phyloP scores from a whole-genome alignment of 2,888 invertebrate species.

The Isotomurus palustris region DNA sequence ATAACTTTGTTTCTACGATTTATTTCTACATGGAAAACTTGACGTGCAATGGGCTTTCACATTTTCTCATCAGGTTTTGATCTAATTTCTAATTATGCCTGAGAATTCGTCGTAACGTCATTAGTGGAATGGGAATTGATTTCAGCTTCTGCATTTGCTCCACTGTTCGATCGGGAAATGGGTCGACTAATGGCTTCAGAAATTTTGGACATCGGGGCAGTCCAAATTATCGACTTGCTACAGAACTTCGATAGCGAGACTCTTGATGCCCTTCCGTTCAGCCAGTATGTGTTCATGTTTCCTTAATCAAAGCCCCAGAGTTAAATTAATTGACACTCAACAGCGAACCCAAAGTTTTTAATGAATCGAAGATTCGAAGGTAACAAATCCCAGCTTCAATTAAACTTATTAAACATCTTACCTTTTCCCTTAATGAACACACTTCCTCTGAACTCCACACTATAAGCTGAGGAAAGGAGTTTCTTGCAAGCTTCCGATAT shows the following conservation, averaged over 20 bases:
- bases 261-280: constrained; percentile 66
- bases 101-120: too few relatives aligned
- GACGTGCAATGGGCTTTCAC: too few relatives aligned
- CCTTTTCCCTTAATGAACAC: constrained; percentile 77
- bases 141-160: too few relatives aligned
- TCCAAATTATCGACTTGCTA: constrained; percentile 50
- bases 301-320: not conserved
- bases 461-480: constrained; percentile 66
- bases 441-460: constrained; percentile 24
- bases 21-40: too few relatives aligned
- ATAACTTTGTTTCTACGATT: too few relatives aligned
- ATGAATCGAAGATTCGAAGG: constrained; percentile 46
- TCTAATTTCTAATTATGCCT: too few relatives aligned
- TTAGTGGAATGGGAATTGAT: too few relatives aligned
- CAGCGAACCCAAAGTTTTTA: not conserved
- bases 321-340: not conserved
- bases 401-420: constrained; percentile 50
- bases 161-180: too few relatives aligned
- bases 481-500: constrained; percentile 84
- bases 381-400: too few relatives aligned
- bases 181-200: not conserved
- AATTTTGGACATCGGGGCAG: constrained; percentile 47
- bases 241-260: constrained; percentile 52
- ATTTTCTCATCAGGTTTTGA: too few relatives aligned
- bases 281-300: constrained; percentile 86